phyloP scores from a whole-genome alignment of 2,888 invertebrate species.

The Aporophyla lueneburgensis region DNA sequence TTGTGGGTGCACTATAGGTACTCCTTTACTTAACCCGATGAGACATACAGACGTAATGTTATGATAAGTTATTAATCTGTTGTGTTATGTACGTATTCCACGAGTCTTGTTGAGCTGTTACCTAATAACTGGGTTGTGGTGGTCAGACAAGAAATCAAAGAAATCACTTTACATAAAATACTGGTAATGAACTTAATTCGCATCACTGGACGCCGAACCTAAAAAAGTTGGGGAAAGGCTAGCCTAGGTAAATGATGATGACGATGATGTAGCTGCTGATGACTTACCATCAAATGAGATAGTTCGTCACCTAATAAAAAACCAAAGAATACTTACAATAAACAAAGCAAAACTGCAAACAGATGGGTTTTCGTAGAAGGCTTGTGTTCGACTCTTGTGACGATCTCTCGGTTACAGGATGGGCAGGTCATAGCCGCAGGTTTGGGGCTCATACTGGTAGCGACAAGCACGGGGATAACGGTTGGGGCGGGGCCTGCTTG shows the following conservation, averaged over 20 bases:
- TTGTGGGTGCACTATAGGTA: too few species aligned
- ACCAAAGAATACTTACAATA: constrained; percentile 50
- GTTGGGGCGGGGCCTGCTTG: neutral
- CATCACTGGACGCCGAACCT: too few species aligned
- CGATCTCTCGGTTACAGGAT: constrained; percentile 84
- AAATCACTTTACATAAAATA: too few species aligned
- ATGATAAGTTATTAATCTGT: neutral
- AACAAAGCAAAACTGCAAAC: constrained; percentile 87
- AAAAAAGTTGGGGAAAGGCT: too few species aligned
- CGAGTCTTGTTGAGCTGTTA: too few species aligned
- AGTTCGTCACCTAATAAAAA: neutral
- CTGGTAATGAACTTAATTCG: too few species aligned
- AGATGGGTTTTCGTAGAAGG: constrained; percentile 89
- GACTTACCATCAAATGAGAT: neutral
- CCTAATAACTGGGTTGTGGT: too few species aligned
- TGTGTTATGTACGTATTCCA: neutral
- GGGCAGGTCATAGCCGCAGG: constrained; percentile 80
- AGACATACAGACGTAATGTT: neutral
- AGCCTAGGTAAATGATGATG: too few species aligned
- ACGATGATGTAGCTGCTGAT: too few species aligned
- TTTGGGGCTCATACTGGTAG: constrained; percentile 72
- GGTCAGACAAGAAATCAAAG: too few species aligned
- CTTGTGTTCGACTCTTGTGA: constrained; percentile 83
- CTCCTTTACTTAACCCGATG: neutral
- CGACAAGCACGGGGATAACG: constrained; percentile 48